Conservation (phyloP, 2,797 vertebrate genomes). For the Hoplostethus mediterraneus region DNA sequence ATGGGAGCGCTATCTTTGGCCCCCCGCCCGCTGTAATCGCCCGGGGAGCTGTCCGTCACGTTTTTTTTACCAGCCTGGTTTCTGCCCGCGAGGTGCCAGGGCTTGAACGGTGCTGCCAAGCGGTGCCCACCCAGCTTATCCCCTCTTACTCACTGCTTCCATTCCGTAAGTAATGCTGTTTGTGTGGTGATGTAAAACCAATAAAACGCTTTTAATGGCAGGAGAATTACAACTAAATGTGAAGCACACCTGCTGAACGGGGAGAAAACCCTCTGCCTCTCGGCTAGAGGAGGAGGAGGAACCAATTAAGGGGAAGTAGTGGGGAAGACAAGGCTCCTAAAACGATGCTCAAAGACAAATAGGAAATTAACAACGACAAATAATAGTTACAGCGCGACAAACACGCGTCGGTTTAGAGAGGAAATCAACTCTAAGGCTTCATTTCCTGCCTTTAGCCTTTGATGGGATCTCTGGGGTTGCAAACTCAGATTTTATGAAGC, state of each 20-base stretch:
- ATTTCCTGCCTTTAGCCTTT: constrained; percentile 74
- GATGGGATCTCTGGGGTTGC: constrained; percentile 63
- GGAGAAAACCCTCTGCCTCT: background rate
- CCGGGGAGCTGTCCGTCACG: constrained; percentile 57
- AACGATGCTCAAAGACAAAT: constrained; percentile 21
- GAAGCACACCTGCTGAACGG: constrained; percentile 56
- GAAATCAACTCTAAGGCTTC: constrained; percentile 59
- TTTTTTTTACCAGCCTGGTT: constrained; percentile 64
- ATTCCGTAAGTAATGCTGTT: constrained; percentile 52
- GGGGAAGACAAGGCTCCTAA: constrained; percentile 1
- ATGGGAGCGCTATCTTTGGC: constrained; percentile 36
- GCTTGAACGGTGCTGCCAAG: constrained; percentile 68
- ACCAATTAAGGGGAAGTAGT: background rate
- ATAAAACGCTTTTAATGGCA: constrained; percentile 48
- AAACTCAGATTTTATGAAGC: constrained; percentile 63
- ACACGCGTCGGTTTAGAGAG: constrained; percentile 32
- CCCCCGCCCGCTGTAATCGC: constrained; percentile 23
- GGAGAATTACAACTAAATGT: constrained; percentile 38
- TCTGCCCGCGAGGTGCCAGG: constrained; percentile 54
- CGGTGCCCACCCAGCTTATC: constrained; percentile 73
- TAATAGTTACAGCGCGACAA: constrained; percentile 18
- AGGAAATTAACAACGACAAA: constrained; percentile 66
- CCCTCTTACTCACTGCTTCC: constrained; percentile 73
- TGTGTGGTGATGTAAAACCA: constrained; percentile 56
- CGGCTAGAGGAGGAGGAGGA: background rate